A percentile compares a stretch with the other conserved stretches of the same genome.
Evolutionary conservation across 1,140 invertebrate genomes (phyloP).

Genomic region (Mactra quadrangularis): DNA sequence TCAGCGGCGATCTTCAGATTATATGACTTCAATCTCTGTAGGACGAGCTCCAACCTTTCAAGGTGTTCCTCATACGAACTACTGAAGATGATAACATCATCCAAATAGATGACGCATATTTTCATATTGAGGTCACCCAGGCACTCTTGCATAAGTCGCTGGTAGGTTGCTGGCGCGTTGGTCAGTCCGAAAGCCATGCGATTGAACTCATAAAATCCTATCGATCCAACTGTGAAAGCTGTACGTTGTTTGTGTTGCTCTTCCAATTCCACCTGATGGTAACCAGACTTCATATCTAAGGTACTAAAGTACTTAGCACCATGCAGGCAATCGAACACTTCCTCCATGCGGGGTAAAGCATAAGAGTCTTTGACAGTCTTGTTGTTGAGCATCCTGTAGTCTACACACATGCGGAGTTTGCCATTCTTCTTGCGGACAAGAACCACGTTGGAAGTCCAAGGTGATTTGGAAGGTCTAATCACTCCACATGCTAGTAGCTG

Average conservation of each 20-base stretch:
- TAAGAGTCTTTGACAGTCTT: background rate
- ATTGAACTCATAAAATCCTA: slow-evolving; percentile 20
- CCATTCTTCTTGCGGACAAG: slow-evolving; percentile 63
- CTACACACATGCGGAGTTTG: background rate
- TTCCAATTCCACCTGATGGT: background rate
- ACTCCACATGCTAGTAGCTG: slow-evolving; percentile 33
- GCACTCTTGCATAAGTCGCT: slow-evolving; percentile 48
- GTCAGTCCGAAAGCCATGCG: background rate
- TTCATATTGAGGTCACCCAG: slow-evolving; percentile 13
- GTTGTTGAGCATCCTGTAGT: background rate
- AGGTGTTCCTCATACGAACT: too few relatives aligned
- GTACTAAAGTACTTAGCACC: background rate
- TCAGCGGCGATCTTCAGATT: too few relatives aligned
- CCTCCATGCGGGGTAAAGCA: background rate
- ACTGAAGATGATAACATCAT: too few relatives aligned
- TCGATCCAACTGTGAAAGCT: slow-evolving; percentile 15
- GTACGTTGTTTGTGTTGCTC: background rate
- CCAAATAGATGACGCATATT: slow-evolving; percentile 31
- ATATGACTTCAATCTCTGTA: too few relatives aligned
- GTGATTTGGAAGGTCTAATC: slow-evolving; percentile 34
- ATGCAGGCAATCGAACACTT: background rate
- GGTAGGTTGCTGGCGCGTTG: slow-evolving; percentile 38
- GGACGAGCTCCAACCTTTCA: too few relatives aligned
- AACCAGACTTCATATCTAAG: background rate
- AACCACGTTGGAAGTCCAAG: slow-evolving; percentile 44